phyloP scores from a whole-genome alignment of 2,113 vertebrate genomes.

The Eclectus roratus region DNA sequence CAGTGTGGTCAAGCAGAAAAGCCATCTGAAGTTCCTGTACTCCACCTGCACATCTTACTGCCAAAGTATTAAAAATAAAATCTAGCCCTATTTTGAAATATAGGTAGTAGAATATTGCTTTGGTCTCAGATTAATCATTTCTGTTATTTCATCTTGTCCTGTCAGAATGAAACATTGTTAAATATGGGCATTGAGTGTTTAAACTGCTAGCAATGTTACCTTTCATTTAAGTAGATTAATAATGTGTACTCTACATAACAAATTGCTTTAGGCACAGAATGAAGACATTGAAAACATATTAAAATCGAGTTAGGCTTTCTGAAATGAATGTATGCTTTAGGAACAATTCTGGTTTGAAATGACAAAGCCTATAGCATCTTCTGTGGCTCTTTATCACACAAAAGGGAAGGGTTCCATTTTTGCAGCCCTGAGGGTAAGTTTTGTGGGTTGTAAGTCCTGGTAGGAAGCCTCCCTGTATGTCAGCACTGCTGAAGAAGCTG shows the following conservation, averaged over 20 bases:
- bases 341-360: conserved; percentile 9
- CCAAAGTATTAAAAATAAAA: background rate
- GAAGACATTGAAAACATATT: conserved; percentile 45
- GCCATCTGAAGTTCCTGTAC: background rate
- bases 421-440: background rate
- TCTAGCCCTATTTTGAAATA: background rate
- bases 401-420: background rate
- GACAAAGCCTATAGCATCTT: background rate
- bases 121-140: conserved; percentile 52
- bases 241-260: conserved; percentile 49
- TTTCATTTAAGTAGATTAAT: conserved; percentile 62
- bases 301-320: conserved; percentile 41
- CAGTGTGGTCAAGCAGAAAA: background rate
- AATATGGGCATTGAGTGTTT: conserved; percentile 48
- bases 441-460: background rate
- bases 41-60: background rate
- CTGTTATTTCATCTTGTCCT: conserved; percentile 55
- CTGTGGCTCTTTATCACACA: background rate
- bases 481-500: background rate
- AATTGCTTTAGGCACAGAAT: conserved; percentile 51
- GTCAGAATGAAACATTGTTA: conserved; percentile 44
- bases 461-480: background rate
- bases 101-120: conserved; percentile 11
- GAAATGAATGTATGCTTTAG: conserved; percentile 29
- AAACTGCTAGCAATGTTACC: conserved; percentile 50